A percentile compares a stretch with the other conserved stretches of the same genome.
Conservation (phyloP, 1,140 invertebrate genomes). For the Ephestia elutella region DNA sequence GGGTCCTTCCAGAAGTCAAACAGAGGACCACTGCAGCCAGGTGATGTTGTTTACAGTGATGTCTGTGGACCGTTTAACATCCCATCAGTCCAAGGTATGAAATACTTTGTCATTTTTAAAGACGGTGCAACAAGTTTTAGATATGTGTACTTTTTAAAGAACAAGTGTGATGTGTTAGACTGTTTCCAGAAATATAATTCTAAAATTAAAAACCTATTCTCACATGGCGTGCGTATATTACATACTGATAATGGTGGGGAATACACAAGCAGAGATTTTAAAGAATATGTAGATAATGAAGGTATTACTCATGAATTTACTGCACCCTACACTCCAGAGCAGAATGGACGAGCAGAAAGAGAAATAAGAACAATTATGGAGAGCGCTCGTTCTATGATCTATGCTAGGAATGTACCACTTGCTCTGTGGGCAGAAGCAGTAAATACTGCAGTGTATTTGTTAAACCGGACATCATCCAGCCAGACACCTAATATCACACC, state of each 20-base stretch:
- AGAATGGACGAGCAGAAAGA: constrained; percentile 62
- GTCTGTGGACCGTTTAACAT: constrained; percentile 55
- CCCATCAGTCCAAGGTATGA: constrained; percentile 45
- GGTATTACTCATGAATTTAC: constrained; percentile 39
- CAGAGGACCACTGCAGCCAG: constrained; percentile 25
- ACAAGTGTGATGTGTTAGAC: constrained; percentile 52
- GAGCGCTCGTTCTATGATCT: constrained; percentile 24
- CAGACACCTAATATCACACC: constrained; percentile 25
- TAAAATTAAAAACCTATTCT: constrained; percentile 36
- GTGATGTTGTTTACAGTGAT: constrained; percentile 58
- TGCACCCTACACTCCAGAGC: constrained; percentile 42
- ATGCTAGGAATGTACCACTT: constrained; percentile 21
- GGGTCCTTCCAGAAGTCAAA: constrained; percentile 30
- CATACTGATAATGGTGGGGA: constrained; percentile 54
- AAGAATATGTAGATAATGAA: constrained; percentile 28
- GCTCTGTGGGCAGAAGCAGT: constrained; percentile 29
- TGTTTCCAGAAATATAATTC: constrained; percentile 40
- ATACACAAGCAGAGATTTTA: constrained; percentile 39
- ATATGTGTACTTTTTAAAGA: constrained; percentile 56
- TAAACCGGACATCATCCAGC: constrained; percentile 39
- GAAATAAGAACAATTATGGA: constrained; percentile 43
- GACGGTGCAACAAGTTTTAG: constrained; percentile 54
- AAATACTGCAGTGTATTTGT: constrained; percentile 48
- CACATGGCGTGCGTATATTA: constrained; percentile 27
- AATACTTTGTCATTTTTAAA: constrained; percentile 65